phyloP scores from a whole-genome alignment of 2,113 vertebrate species.

The Gambusia affinis region DNA sequence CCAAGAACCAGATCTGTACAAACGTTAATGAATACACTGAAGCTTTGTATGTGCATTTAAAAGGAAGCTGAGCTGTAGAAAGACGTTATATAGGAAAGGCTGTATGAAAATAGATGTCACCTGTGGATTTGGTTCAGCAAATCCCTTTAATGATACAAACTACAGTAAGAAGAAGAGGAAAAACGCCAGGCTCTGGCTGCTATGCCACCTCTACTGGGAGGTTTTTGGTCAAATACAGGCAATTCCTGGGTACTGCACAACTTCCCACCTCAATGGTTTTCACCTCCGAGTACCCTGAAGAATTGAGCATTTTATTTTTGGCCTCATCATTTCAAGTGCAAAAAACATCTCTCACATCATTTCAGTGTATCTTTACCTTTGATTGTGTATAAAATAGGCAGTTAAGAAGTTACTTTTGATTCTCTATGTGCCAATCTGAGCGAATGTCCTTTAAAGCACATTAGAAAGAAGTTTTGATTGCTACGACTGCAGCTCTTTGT shows the following conservation, averaged over 20 bases:
- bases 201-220: slow-evolving; percentile 3
- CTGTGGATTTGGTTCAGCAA: slow-evolving; percentile 56
- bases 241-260: slow-evolving; percentile 24
- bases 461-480: slow-evolving; percentile 14
- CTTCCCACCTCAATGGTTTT: slow-evolving; percentile 2
- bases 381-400: slow-evolving; percentile 22
- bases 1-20: slow-evolving; percentile 51
- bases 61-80: slow-evolving; percentile 51
- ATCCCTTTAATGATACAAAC: slow-evolving; percentile 64
- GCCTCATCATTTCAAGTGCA: slow-evolving; percentile 54
- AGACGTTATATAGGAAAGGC: slow-evolving; percentile 50
- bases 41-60: slow-evolving; percentile 43
- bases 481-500: slow-evolving; percentile 12
- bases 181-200: slow-evolving; percentile 20
- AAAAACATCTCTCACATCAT: slow-evolving; percentile 14
- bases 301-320: slow-evolving; percentile 41
- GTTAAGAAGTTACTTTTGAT: neutral
- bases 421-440: slow-evolving; percentile 6
- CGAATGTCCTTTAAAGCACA: neutral
- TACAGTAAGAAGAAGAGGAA: slow-evolving; percentile 6
- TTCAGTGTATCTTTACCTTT: slow-evolving; percentile 16
- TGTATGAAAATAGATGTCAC: slow-evolving; percentile 69
- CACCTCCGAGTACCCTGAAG: slow-evolving; percentile 40
- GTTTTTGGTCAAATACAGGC: slow-evolving; percentile 17
- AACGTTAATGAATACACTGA: slow-evolving; percentile 38